Evolutionary conservation across 2,113 vertebrate genomes (phyloP).

Genomic region (Rhodinocichla rosea): DNA sequence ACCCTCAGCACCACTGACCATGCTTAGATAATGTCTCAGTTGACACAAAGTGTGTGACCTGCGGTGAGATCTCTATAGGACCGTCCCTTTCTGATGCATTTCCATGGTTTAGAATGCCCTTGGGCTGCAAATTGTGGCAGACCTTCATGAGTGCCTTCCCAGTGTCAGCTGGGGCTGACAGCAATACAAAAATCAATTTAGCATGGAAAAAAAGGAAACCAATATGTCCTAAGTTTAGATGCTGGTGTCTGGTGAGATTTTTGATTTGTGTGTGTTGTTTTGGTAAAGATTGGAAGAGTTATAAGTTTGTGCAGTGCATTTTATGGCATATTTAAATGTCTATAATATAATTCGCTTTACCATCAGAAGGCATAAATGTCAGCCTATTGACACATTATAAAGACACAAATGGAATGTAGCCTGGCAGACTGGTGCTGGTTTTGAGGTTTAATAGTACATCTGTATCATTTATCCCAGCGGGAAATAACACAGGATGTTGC

Average conservation of each 20-base stretch:
- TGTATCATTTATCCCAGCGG: constrained; percentile 68
- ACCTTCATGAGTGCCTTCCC: neutral
- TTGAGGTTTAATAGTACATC: constrained; percentile 65
- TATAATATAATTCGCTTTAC: constrained; percentile 29
- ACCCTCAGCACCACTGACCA: neutral
- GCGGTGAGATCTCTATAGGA: neutral
- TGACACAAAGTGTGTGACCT: neutral
- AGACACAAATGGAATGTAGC: constrained; percentile 39
- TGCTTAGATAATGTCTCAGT: neutral
- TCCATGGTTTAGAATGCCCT: neutral
- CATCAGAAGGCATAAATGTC: constrained; percentile 46
- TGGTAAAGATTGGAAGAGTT: neutral
- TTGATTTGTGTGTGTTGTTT: neutral
- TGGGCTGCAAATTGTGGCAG: neutral
- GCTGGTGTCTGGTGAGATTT: neutral
- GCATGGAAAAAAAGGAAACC: neutral
- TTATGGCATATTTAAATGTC: constrained; percentile 27
- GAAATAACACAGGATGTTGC: constrained; percentile 67
- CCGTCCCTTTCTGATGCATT: neutral
- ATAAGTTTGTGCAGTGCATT: neutral
- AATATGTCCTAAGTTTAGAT: neutral
- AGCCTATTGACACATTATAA: constrained; percentile 58
- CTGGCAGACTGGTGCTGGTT: constrained; percentile 14
- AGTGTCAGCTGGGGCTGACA: neutral
- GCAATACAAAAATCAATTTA: neutral